phyloP scores from a whole-genome alignment of 2,888 invertebrate species.

The Anaspis maculata region DNA sequence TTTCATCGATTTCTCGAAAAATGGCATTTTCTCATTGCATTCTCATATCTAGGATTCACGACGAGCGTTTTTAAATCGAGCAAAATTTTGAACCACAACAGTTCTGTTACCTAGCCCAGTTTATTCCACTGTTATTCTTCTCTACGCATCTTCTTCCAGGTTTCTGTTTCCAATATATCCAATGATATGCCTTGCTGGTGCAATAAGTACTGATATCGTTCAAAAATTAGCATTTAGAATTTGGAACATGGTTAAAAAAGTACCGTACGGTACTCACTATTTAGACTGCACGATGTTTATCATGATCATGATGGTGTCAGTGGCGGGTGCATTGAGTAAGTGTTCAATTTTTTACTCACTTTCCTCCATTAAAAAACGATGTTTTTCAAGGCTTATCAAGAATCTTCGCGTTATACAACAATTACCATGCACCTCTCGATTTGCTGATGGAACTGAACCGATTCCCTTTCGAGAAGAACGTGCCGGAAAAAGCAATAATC shows the following conservation, averaged over 20 bases:
- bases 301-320: constrained; percentile 53
- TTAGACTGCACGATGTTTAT: constrained; percentile 67
- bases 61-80: too few species aligned
- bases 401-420: constrained; percentile 53
- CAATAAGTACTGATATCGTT: constrained; percentile 66
- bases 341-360: constrained; percentile 5
- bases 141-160: too few species aligned
- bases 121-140: too few species aligned
- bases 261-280: constrained; percentile 53
- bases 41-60: too few species aligned
- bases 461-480: constrained; percentile 44
- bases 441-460: constrained; percentile 66
- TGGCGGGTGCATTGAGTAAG: constrained; percentile 48
- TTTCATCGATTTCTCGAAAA: too few species aligned
- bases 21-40: too few species aligned
- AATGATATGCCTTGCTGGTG: constrained; percentile 74
- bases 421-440: constrained; percentile 88
- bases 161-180: constrained; percentile 95
- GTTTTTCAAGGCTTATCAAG: constrained; percentile 52
- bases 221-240: constrained; percentile 65
- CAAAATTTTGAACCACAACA: too few species aligned
- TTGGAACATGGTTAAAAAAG: constrained; percentile 39
- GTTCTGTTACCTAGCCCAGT: too few species aligned
- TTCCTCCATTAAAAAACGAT: too few species aligned
- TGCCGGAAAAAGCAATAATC: constrained; percentile 46